A percentile compares a stretch with the other conserved stretches of the same genome.
Conservation (phyloP, 2,888 invertebrate species). For the Iselma pallidipennis region DNA sequence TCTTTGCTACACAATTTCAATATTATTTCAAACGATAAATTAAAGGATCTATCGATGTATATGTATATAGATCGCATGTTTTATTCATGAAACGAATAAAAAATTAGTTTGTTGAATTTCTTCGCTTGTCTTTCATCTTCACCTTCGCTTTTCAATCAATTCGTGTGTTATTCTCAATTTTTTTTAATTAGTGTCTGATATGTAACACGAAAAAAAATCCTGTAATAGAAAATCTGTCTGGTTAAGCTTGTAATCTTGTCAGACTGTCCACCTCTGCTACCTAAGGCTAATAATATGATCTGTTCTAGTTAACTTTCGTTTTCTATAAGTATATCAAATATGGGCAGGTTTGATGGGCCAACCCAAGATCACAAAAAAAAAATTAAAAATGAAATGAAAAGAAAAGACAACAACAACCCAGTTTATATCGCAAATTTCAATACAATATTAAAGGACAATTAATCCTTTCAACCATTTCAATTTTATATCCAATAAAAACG, state of each 20-base stretch:
- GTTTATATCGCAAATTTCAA: too few species aligned
- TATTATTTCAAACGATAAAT: too few species aligned
- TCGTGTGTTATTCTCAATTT: background rate
- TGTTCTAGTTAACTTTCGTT: slow-evolving; percentile 46
- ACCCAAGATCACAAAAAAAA: background rate
- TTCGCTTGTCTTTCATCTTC: background rate
- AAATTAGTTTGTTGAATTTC: too few species aligned
- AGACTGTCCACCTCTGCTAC: slow-evolving; percentile 8
- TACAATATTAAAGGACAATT: background rate
- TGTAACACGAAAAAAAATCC: background rate
- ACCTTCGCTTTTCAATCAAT: background rate
- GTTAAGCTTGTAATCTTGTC: background rate
- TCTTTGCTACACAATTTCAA: too few species aligned
- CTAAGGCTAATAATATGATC: slow-evolving; percentile 35
- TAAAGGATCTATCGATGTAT: background rate
- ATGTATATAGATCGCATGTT: background rate
- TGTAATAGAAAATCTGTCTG: background rate
- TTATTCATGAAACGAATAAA: background rate
- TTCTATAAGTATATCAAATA: slow-evolving; percentile 48
- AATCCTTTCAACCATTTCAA: background rate
- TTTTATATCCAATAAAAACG: background rate
- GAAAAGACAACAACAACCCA: too few species aligned
- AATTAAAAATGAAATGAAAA: background rate
- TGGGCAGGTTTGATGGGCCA: slow-evolving; percentile 15
- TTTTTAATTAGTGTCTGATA: background rate